Base-by-base conservation (phyloP, 2,113 vertebrate species). In the Silurus asotus region DNA sequence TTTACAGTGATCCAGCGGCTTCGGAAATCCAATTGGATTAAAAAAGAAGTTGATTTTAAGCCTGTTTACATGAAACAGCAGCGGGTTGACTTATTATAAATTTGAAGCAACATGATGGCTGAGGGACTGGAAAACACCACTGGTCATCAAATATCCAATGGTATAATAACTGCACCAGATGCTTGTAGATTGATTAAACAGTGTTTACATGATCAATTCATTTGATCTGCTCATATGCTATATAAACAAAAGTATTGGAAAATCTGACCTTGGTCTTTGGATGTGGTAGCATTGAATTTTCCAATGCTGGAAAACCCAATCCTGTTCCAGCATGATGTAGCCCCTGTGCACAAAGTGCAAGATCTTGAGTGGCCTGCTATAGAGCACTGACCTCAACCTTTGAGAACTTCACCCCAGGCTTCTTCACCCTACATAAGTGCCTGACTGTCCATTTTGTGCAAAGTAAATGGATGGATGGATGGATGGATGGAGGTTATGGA, bases 1-100 rank as follows among this genome's bases (percentile, higher is more conserved):
- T 53, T 86, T 86, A 87, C 89, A 82, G 76, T 87, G 64, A 85
- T 88, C 88, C 85, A 37, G 77, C 7, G 55, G 25, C 28, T 20
- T 2, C 8, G 15, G 9, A 72, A 70, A 37, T 70, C 6, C 10
- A 13, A 14, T 28, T 67, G 13, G 9, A 11, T 67, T 67, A 3
- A 1, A 19, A 9, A 20, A 20, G 6, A 70, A 70, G 28, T 17
- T 45, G 15, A 45, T 9, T 19, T 48, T n/a, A 65, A 37, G 13
- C 14, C 25, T 4, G 23, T 17, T 37, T 49, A 20, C 8, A 7
- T 72, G 20, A 72, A 74, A 69, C 65, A 69, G 70, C 70, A 10
- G 37, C 37, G 37, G 37, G 37, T 37, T 37, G 37, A 37, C 37
- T 37, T 37, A 37, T 37, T 37, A 37, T 37, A 37, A 48, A 70